These are phyloP conservation scores for Sitophilus oryzae DNA, from an alignment of 1,140 invertebrate species.

Conservation along the genomic window DNA sequence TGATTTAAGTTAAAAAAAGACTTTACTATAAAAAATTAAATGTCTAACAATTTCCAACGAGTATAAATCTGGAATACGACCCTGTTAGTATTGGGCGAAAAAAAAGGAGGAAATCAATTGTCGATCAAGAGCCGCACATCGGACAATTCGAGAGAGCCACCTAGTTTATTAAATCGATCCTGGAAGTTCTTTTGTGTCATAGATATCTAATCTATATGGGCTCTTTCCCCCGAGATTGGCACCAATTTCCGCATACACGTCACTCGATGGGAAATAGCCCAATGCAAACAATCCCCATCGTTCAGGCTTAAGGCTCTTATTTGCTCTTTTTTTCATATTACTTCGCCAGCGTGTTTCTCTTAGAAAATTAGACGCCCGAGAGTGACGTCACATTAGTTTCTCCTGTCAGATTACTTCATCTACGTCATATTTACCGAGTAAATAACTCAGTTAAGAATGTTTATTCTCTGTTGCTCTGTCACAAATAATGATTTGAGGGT, in stretches of 20 bases:
- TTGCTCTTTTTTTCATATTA: constrained; percentile 23
- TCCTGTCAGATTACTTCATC: neutral
- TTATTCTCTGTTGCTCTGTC: neutral
- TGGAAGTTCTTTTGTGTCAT: constrained; percentile 25
- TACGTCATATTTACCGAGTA: neutral
- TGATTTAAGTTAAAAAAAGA: no score
- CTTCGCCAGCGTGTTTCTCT: constrained; percentile 16
- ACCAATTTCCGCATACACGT: constrained; percentile 27
- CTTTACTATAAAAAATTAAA: no score
- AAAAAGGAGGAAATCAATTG: constrained; percentile 8
- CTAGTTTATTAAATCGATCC: constrained; percentile 23
- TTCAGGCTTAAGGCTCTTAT: constrained; percentile 20
- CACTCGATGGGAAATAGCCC: constrained; percentile 25
- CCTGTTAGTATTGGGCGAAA: neutral
- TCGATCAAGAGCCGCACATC: constrained; percentile 17
- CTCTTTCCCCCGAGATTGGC: constrained; percentile 24
- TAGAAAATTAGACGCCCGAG: constrained; percentile 13
- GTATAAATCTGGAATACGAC: neutral
- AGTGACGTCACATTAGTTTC: neutral
- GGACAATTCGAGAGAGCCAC: constrained; percentile 18
- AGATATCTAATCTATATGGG: constrained; percentile 25
- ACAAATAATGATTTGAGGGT: neutral
- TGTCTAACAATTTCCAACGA: no score
- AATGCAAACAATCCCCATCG: constrained; percentile 25
- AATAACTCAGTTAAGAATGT: neutral